phyloP scores from a whole-genome alignment of 2,888 invertebrate genomes.

The Tryphoninae sp. region DNA sequence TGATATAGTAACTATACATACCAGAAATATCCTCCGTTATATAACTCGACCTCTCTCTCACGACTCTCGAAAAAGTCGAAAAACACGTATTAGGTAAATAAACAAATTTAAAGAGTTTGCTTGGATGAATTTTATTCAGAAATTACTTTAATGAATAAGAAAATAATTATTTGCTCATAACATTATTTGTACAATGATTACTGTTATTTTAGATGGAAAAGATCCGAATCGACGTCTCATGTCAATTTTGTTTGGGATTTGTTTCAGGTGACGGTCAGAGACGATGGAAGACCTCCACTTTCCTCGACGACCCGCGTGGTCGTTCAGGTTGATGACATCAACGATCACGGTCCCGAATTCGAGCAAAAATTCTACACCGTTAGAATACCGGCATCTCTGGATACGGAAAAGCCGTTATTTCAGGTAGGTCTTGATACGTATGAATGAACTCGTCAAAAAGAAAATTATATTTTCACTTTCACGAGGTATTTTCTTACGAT shows the following conservation, averaged over 20 bases:
- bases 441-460: not conserved
- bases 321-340: slow-evolving; percentile 91
- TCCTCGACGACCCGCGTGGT: slow-evolving; percentile 91
- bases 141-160: not conserved
- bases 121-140: not conserved
- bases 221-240: not conserved
- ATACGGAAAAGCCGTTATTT: slow-evolving; percentile 83
- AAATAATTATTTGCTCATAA: not conserved
- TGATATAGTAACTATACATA: not conserved
- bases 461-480: slow-evolving; percentile 1
- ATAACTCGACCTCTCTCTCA: slow-evolving; percentile 58
- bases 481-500: slow-evolving; percentile 8
- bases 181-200: no score
- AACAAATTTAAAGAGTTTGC: not conserved
- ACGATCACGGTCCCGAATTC: slow-evolving; percentile 94
- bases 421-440: slow-evolving; percentile 82
- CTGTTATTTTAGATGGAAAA: no score
- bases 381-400: slow-evolving; percentile 86
- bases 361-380: slow-evolving; percentile 92
- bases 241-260: not conserved
- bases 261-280: slow-evolving; percentile 87
- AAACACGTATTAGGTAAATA: not conserved
- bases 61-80: not conserved
- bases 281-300: slow-evolving; percentile 88
- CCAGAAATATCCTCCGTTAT: slow-evolving; percentile 53